Evolutionary conservation across 1,140 invertebrate genomes (phyloP).

Genomic region (Bombus huntii): DNA sequence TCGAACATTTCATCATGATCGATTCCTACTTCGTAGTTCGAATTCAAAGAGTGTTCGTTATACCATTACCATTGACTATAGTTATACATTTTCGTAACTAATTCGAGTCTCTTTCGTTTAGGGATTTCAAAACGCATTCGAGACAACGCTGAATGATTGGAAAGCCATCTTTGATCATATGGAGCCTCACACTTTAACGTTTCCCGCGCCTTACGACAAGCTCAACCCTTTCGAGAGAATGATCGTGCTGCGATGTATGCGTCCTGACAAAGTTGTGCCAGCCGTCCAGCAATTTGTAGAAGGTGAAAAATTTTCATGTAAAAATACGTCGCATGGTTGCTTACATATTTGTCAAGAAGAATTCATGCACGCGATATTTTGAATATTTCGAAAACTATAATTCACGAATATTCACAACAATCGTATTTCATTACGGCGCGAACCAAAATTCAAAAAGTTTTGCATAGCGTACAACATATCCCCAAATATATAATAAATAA

Average conservation of each 20-base stretch:
- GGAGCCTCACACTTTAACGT: constrained; percentile 87
- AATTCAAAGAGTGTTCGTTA: too few relatives aligned
- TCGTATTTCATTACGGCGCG: background rate
- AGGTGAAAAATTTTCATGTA: constrained; percentile 82
- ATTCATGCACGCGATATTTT: background rate
- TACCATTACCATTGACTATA: background rate
- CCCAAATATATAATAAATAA: too few relatives aligned
- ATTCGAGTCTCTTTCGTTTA: constrained; percentile 51
- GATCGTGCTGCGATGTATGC: constrained; percentile 90
- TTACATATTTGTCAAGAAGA: background rate
- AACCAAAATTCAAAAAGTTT: too few relatives aligned
- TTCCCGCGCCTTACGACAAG: constrained; percentile 89
- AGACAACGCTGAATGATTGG: constrained; percentile 86
- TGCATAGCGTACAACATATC: too few relatives aligned
- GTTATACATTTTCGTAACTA: background rate
- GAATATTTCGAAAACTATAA: background rate
- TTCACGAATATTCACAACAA: background rate
- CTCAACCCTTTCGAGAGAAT: constrained; percentile 90
- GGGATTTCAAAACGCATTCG: constrained; percentile 86
- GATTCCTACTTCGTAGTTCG: too few relatives aligned
- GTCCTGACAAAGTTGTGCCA: constrained; percentile 94
- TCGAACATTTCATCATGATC: too few relatives aligned
- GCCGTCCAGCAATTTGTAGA: constrained; percentile 90
- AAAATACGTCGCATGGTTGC: background rate
- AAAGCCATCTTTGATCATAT: constrained; percentile 88